Base-by-base conservation (phyloP, 2,797 vertebrate genomes). In the Megalops cyprinoides region DNA sequence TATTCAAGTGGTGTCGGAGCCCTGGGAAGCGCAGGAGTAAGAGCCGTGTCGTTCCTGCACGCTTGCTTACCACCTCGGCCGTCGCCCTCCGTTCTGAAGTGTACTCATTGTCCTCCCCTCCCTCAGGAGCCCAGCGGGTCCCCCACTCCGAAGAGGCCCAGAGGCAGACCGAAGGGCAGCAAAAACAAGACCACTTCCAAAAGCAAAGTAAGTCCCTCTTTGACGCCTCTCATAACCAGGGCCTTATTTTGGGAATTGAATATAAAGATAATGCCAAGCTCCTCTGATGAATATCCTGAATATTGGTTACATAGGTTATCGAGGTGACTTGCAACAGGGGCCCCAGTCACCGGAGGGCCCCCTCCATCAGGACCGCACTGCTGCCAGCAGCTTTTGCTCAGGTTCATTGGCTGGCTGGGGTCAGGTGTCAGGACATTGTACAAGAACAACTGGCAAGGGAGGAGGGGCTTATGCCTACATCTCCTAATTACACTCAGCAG, bases 101-200 rank as follows among this genome's bases (percentile, higher is more conserved):
- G 81, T 55, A 18, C 34, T 53, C 10, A 4, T 34, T 31, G 39
- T 31, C 73, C 82, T 51, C 87, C 77, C 82, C 49, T 89, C 53
- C 88, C 93, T 87, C 94, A 98, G 95, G 97, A 98, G 82, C 94
- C 96, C 81, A 97, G 96, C 0, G 97, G 96, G 80, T 97, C 97
- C 82, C 97, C 97, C 0, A 93, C 94, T 89, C 96, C 96, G 78
- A 98, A 98, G 95, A 96, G 96, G 94, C 92, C 97, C 86, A 94
- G 97, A 82, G 97, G 97, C 87, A 94, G 97, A 86, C 97, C 97
- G 1, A 98, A 97, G 94, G 97, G 97, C 85, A 98, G 97, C 93
- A 99, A 96, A 92, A 99, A 98, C 93, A 98, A 98, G 94, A 74
- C 93, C 3, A 85, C 92, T 39, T 4, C 90, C 14, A 97, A 97